phyloP scores from a whole-genome alignment of 1,140 invertebrate genomes.

The Gryon sp. region DNA sequence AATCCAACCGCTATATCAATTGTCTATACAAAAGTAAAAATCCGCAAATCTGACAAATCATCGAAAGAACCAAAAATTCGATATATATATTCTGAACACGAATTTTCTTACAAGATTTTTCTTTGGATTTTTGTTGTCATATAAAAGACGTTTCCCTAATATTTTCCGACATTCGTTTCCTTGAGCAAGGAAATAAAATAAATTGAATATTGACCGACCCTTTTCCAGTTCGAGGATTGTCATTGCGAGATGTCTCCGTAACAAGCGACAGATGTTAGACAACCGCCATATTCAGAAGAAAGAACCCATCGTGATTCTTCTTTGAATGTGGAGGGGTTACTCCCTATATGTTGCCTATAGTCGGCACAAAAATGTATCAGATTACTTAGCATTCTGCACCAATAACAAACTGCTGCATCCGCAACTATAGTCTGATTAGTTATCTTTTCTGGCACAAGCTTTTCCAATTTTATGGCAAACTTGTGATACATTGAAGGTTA shows the following conservation, averaged over 20 bases:
- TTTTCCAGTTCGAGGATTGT: constrained; percentile 42
- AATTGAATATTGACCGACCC: constrained; percentile 59
- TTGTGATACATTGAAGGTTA: constrained; percentile 67
- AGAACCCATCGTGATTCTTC: constrained; percentile 68
- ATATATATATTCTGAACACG: no score
- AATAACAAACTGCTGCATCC: constrained; percentile 72
- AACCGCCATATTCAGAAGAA: constrained; percentile 69
- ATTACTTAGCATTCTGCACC: constrained; percentile 69
- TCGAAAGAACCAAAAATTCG: no score
- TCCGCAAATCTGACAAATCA: no score
- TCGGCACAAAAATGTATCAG: constrained; percentile 67
- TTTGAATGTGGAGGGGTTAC: constrained; percentile 50
- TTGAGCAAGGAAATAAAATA: constrained; percentile 35
- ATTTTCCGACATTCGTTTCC: constrained; percentile 22
- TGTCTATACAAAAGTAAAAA: neutral
- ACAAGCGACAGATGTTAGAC: constrained; percentile 75
- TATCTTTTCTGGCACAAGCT: constrained; percentile 66
- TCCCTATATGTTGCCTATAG: constrained; percentile 54
- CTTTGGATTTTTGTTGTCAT: neutral
- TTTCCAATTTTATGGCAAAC: constrained; percentile 75
- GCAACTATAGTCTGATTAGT: constrained; percentile 77
- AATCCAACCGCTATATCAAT: neutral
- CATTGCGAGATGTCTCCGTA: constrained; percentile 51
- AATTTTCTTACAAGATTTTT: no score
- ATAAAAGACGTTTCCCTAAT: constrained; percentile 28